A percentile compares a stretch with the other conserved stretches of the same genome.
phyloP scores from a whole-genome alignment of 2,113 vertebrate species.

The Tychaedon coryphoeus region DNA sequence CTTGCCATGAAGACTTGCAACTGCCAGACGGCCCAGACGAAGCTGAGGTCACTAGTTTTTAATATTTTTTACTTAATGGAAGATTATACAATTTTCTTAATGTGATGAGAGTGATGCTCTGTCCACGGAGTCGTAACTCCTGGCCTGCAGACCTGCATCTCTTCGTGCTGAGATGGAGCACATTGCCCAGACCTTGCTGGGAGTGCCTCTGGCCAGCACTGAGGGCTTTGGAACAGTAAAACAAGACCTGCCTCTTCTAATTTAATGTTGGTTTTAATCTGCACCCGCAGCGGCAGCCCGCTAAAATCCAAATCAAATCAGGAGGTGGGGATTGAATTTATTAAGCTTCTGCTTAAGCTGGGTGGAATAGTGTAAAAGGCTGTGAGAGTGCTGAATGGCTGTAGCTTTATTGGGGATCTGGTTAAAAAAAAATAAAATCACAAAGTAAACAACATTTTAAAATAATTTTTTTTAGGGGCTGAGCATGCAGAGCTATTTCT shows the following conservation, averaged over 20 bases:
- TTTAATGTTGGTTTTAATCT: neutral
- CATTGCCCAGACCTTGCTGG: neutral
- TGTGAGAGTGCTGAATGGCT: neutral
- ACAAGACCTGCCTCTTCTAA: neutral
- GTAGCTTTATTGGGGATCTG: neutral
- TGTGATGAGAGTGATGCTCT: neutral
- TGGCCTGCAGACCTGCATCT: neutral
- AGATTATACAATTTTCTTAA: neutral
- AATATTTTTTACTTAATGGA: neutral
- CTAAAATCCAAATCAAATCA: neutral
- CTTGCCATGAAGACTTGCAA: neutral
- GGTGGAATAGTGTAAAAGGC: neutral
- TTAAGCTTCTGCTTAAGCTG: neutral
- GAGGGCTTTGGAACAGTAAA: neutral
- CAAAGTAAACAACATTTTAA: neutral
- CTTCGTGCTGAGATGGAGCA: fast-evolving
- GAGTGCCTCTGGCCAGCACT: neutral
- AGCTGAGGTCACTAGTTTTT: neutral
- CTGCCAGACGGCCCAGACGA: neutral
- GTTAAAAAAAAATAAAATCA: neutral
- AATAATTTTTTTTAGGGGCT: neutral
- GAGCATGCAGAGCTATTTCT: fast-evolving
- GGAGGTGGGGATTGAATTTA: neutral
- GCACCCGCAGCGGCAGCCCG: neutral
- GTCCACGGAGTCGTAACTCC: neutral